These are phyloP conservation scores for Indri indri DNA, from an alignment of 2,113 vertebrate genomes.

Conservation along the genomic window DNA sequence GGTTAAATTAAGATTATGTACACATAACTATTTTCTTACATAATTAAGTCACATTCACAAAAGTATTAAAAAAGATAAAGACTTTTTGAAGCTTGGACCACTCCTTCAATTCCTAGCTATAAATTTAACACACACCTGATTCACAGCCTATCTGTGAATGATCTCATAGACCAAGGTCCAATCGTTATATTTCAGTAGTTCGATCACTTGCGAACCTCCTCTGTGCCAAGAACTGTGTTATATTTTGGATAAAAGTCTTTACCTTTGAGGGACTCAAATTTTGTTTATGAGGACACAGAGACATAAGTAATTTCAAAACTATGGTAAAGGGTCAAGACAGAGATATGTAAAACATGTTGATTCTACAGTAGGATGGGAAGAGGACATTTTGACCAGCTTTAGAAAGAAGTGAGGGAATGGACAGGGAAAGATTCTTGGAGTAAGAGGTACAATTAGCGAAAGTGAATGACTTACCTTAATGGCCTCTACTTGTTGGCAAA, in stretches of 20 bases:
- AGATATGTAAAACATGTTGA: neutral
- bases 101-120: neutral
- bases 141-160: neutral
- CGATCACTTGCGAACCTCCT: neutral
- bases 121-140: neutral
- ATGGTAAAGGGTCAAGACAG: neutral
- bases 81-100: neutral
- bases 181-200: neutral
- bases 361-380: neutral
- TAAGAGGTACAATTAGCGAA: neutral
- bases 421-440: neutral
- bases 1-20: neutral
- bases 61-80: neutral
- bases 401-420: neutral
- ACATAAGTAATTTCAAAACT: neutral
- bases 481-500: constrained; percentile 96
- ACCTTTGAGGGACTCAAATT: neutral
- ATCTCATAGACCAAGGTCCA: neutral
- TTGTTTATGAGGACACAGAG: neutral
- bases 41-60: neutral
- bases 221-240: neutral
- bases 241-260: neutral
- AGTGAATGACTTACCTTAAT: constrained; percentile 90
- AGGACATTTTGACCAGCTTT: neutral
- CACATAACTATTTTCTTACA: neutral